Conservation (phyloP, 2,888 invertebrate genomes). For the Nemoura dubitans region DNA sequence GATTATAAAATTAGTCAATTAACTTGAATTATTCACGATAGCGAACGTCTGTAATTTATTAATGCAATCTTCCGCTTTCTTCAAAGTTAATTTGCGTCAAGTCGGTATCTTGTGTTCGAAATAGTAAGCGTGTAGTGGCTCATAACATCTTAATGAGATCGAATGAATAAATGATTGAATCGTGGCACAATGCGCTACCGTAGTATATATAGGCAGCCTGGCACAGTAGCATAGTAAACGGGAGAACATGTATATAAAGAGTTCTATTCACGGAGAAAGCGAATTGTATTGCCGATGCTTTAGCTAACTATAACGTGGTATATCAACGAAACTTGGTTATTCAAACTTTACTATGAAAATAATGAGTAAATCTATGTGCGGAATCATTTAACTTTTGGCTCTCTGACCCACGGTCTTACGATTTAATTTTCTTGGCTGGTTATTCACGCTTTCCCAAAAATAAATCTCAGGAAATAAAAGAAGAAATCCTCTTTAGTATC, state of each 20-base stretch:
- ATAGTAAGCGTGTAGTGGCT: background rate
- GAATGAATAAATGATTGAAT: background rate
- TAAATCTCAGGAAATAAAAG: background rate
- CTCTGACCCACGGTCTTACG: background rate
- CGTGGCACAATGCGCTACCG: background rate
- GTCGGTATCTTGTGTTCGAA: background rate
- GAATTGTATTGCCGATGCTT: background rate
- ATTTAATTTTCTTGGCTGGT: background rate
- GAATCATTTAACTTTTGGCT: background rate
- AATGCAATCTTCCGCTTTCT: background rate
- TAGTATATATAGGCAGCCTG: background rate
- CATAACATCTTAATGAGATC: background rate
- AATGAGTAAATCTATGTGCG: background rate
- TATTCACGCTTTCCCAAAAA: background rate
- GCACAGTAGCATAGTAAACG: background rate
- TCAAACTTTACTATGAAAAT: background rate
- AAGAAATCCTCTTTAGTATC: background rate
- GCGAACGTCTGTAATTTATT: background rate
- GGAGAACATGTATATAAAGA: background rate
- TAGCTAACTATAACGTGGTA: background rate
- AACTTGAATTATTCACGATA: background rate
- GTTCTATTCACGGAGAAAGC: background rate
- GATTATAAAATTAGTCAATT: conserved; percentile 12
- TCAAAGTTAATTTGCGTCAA: background rate
- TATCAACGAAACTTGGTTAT: background rate